A percentile compares a stretch with the other conserved stretches of the same genome.
phyloP scores from a whole-genome alignment of 2,113 vertebrate species.

The Cololabis saira region DNA sequence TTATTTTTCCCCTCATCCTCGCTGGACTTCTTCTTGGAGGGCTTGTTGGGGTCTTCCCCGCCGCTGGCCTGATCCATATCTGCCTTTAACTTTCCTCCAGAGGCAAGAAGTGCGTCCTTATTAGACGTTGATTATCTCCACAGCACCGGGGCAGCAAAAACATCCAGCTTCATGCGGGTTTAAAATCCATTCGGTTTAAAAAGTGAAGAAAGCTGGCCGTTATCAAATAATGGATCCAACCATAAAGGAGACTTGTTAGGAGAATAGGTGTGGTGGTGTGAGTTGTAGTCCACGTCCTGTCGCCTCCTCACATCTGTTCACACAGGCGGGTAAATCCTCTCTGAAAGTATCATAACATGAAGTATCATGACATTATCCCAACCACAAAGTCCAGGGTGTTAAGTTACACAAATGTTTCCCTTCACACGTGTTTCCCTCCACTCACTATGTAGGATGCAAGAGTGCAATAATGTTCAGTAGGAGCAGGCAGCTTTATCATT shows the following conservation, averaged over 20 bases:
- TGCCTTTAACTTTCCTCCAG: slow-evolving; percentile 9
- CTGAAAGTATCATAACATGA: slow-evolving; percentile 39
- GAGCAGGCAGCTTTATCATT: neutral
- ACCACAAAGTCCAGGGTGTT: neutral
- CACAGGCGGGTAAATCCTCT: slow-evolving; percentile 15
- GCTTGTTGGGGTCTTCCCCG: slow-evolving; percentile 82
- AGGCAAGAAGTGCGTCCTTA: slow-evolving; percentile 13
- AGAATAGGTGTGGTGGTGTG: slow-evolving; percentile 68
- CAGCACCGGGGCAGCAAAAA: slow-evolving; percentile 13
- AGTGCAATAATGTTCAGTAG: slow-evolving; percentile 1
- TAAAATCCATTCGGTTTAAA: slow-evolving; percentile 70
- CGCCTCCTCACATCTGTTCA: slow-evolving; percentile 25
- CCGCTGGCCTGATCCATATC: slow-evolving; percentile 84
- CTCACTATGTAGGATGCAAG: neutral
- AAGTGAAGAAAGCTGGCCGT: slow-evolving; percentile 5
- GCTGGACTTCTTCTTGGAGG: slow-evolving; percentile 79
- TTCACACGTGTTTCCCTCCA: slow-evolving; percentile 51
- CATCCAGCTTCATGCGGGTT: slow-evolving; percentile 64
- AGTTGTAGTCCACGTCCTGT: slow-evolving; percentile 41
- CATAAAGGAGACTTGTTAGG: slow-evolving; percentile 13
- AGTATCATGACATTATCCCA: neutral
- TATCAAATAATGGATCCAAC: slow-evolving; percentile 44
- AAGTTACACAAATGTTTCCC: slow-evolving; percentile 24
- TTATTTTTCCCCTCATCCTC: slow-evolving; percentile 86
- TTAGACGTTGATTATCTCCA: slow-evolving; percentile 48